Evolutionary conservation across 2,888 invertebrate species (phyloP).

Genomic region (Troides oblongomaculatus): DNA sequence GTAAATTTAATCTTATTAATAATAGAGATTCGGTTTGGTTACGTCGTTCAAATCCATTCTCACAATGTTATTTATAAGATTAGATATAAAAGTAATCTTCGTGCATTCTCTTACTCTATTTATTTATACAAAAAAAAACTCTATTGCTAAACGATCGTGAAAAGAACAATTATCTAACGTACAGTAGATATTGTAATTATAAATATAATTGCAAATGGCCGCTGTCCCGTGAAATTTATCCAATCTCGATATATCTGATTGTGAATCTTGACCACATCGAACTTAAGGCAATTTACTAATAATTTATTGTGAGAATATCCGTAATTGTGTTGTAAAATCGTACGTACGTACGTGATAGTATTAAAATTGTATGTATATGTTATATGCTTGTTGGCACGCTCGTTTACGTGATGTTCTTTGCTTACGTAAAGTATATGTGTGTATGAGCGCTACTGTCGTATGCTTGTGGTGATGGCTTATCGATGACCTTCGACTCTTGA

Average conservation of each 20-base stretch:
- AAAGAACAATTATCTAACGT: not conserved
- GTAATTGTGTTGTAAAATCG: slow-evolving; percentile 37
- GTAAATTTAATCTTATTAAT: too few species aligned
- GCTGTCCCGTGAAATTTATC: slow-evolving; percentile 13
- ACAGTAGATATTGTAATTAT: slow-evolving; percentile 20
- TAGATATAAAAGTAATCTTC: too few species aligned
- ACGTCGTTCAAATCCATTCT: too few species aligned
- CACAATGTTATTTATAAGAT: too few species aligned
- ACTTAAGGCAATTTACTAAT: slow-evolving; percentile 30
- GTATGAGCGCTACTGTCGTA: slow-evolving; percentile 17
- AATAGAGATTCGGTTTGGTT: too few species aligned
- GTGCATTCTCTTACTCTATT: too few species aligned
- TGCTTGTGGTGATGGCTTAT: not conserved
- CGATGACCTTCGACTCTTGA: not conserved
- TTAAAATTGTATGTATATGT: slow-evolving; percentile 37
- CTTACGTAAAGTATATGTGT: slow-evolving; percentile 34
- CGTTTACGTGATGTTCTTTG: slow-evolving; percentile 34
- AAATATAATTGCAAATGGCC: slow-evolving; percentile 4
- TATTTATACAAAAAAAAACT: not conserved
- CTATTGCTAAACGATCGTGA: not conserved
- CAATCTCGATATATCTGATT: slow-evolving; percentile 10
- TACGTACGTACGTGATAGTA: slow-evolving; percentile 35
- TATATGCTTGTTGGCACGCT: slow-evolving; percentile 30
- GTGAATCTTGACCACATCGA: slow-evolving; percentile 23
- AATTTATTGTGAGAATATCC: slow-evolving; percentile 40